Conservation (phyloP, 2,113 vertebrate genomes). For the Ia io region DNA sequence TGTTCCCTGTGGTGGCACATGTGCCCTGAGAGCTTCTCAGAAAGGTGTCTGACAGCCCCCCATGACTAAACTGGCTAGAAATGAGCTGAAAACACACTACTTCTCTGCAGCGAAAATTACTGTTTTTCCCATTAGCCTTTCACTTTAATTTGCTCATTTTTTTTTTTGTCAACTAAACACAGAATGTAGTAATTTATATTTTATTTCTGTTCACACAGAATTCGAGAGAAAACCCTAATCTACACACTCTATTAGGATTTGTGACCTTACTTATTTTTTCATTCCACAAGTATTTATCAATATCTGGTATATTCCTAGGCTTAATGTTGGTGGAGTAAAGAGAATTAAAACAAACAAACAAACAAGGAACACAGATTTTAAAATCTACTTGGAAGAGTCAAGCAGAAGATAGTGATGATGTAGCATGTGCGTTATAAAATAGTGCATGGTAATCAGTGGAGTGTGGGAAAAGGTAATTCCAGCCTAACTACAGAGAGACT, state of each 20-base stretch:
- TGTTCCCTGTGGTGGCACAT: not conserved
- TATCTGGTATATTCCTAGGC: not conserved
- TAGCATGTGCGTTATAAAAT: not conserved
- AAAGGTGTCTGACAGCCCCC: conserved; percentile 31
- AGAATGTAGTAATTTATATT: not conserved
- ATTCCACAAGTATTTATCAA: not conserved
- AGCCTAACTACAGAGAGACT: not conserved
- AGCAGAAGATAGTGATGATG: not conserved
- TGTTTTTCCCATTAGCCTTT: not conserved
- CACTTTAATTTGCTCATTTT: not conserved
- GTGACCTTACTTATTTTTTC: not conserved
- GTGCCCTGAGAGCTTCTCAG: not conserved
- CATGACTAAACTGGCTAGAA: conserved; percentile 31
- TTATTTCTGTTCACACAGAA: conserved; percentile 26
- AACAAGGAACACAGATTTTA: not conserved
- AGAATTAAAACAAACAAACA: not conserved
- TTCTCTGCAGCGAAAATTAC: not conserved
- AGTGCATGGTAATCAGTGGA: not conserved
- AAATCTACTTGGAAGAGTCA: not conserved
- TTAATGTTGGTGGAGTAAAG: not conserved
- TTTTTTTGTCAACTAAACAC: conserved; percentile 30
- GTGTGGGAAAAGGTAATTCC: not conserved
- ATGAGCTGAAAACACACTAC: conserved; percentile 17
- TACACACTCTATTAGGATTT: not conserved
- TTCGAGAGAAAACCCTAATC: not conserved